Evolutionary conservation across 2,888 invertebrate genomes (phyloP).

Genomic region (Chaetogeoica ovagalla): DNA sequence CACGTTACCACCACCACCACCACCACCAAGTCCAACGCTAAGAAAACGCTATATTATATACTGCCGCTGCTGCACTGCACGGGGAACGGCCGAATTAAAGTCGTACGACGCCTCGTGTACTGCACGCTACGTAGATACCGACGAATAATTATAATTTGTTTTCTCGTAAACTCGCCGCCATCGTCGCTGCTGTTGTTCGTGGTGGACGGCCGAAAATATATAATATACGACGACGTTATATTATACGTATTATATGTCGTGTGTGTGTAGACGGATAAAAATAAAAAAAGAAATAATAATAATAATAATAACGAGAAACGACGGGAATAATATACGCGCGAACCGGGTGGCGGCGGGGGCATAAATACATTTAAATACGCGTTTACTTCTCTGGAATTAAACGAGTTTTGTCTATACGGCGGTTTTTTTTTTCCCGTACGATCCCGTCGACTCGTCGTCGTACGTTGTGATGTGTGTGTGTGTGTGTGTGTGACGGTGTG

Average conservation of each 20-base stretch:
- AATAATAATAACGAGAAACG: constrained; percentile 15
- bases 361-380: constrained; percentile 42
- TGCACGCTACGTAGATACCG: neutral
- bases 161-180: constrained; percentile 33
- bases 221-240: neutral
- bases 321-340: constrained; percentile 7
- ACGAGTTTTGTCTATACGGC: constrained; percentile 45
- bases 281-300: constrained; percentile 32
- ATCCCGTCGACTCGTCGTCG: constrained; percentile 24
- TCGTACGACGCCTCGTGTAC: too few relatives aligned
- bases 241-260: neutral
- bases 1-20: too few relatives aligned
- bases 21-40: neutral
- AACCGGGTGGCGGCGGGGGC: neutral
- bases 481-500: neutral
- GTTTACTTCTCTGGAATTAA: constrained; percentile 22
- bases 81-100: constrained; percentile 19
- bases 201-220: constrained; percentile 13
- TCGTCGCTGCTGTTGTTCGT: too few relatives aligned
- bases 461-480: constrained; percentile 3
- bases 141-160: constrained; percentile 46
- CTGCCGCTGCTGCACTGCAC: neutral
- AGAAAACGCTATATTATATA: too few relatives aligned
- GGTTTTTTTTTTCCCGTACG: constrained; percentile 8
- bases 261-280: constrained; percentile 1